Evolutionary conservation across 2,888 invertebrate species (phyloP), one percentile per base, ranked within the genome.

Genomic region (Imbricaverruca yamaguchii): DNA sequence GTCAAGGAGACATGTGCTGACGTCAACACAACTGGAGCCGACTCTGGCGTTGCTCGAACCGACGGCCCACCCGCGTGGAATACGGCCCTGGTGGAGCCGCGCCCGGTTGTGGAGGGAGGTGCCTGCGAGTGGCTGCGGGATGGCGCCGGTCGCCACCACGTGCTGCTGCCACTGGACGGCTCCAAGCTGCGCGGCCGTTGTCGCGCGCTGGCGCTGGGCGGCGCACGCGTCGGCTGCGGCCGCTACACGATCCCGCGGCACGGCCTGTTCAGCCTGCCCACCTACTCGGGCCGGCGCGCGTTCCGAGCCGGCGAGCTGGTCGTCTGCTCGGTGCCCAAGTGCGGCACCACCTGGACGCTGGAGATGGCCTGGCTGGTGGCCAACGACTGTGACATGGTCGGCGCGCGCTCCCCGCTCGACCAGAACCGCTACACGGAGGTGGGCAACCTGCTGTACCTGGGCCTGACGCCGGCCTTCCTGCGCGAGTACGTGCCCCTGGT

Each of bases 291-390:
- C 11, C 56, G 11, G 6, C 11, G 57, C 63, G 12, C 74, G 8
- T 21, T 83, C 39, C 69, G 63, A 2, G 55, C 80, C 13, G 80
- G 81, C 1, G 82, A 83, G 80, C 81, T 83, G 57, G 81, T 83
- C n/a, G 83, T 83, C n/a, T 82, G 81, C 59, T 80, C 80, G n/a
- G 82, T 82, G 80, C 83, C 83, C 7, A 83, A 83, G 59, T 80
- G 81, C 57, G 83, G 78, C 56, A 78, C 78, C 78, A 78, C 78
- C 23, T 78, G 78, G 78, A 78, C 78, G 0, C 57, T 78, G 7
- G 78, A 78, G 57, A 78, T 78, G 78, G 57, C 78, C 78, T 78
- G 78, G 78, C 78, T 78, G 56, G 6, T 78, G 13, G 57, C 78
- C n/a, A 56, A 78, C 78, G 23, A 78, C 78, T 78, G 78, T 23